Base-by-base conservation (phyloP, 2,113 vertebrate genomes). In the Paralichthys olivaceus region DNA sequence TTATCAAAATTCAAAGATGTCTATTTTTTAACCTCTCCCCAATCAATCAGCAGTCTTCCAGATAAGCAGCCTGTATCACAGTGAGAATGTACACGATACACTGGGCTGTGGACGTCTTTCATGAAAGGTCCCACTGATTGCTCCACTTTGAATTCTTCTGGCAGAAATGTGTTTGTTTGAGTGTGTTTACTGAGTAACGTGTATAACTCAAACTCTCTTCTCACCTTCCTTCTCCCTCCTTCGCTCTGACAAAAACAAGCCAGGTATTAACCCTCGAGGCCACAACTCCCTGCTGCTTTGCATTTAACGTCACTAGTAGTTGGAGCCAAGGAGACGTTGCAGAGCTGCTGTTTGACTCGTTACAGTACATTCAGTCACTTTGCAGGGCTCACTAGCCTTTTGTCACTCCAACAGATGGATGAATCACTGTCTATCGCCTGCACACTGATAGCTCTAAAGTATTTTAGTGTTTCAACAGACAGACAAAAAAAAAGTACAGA, bases 161-260 rank as follows among this genome's bases (percentile, higher is more conserved):
- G 54, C 54, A 25, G 7, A 56, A 23, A 53, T 13, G 43, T 68
- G 70, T 56, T 40, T 40, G 37, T 40, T 5, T 29, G 28, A n/a
- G 34, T 37, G 34, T 37, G 40, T 43, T 19, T 17, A 19, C 51
- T 76, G 40, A 91, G 58, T 72, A 57, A 75, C 67, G 76, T 80
- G 80, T 84, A 65, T 51, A 78, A 76, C 66, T 63, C 87, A 75
- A 17, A 51, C 34, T 34, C 49, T 32, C 47, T n/a, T 54, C 29
- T 62, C 37, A 51, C 19, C 34, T 34, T 14, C 37, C 22, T 47
- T 34, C 72, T 19, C 25, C 57, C 29, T 23, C 60, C 54, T 66
- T 17, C 43, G 70, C 75, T 75, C 53, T 55, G 61, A 81, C 45
- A 84, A 86, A 89, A 90, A 85, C 69, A 87, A 49, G 51, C 13